A percentile compares a stretch with the other conserved stretches of the same genome.
phyloP scores from a whole-genome alignment of 1,140 invertebrate species.

The Glossosoma conforme region DNA sequence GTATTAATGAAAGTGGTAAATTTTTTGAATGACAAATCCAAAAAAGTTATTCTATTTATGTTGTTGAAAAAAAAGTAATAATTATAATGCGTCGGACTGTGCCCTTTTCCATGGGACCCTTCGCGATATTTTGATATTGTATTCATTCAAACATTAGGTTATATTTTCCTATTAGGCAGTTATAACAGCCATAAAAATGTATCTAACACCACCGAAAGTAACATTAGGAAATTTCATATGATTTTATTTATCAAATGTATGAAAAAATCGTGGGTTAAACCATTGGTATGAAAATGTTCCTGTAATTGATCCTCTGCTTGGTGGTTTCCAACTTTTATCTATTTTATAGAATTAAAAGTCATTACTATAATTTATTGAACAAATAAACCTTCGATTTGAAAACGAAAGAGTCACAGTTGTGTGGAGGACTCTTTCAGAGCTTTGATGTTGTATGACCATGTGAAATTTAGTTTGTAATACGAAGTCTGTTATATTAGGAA shows the following conservation, averaged over 20 bases:
- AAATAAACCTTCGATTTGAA: not conserved
- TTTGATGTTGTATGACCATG: too few relatives aligned
- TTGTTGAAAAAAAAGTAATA: constrained; percentile 5
- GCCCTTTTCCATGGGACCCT: too few relatives aligned
- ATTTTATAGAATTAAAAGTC: constrained; percentile 15
- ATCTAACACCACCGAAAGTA: constrained; percentile 10
- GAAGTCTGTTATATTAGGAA: constrained; percentile 41
- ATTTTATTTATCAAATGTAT: constrained; percentile 9
- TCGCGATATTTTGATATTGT: not conserved
- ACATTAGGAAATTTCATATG: constrained; percentile 11
- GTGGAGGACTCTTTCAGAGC: too few relatives aligned
- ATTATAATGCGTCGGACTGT: too few relatives aligned
- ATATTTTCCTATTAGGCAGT: constrained; percentile 7
- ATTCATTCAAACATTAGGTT: not conserved
- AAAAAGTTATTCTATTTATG: constrained; percentile 17
- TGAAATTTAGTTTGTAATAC: constrained; percentile 20
- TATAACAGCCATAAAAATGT: constrained; percentile 16
- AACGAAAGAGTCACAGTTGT: not conserved
- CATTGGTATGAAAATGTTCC: constrained; percentile 13
- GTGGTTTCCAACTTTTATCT: constrained; percentile 12
- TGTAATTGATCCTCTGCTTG: constrained; percentile 1
- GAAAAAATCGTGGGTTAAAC: not conserved
- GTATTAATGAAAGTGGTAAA: constrained; percentile 15
- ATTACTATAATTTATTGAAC: constrained; percentile 22
- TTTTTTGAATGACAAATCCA: not conserved